Conservation (phyloP, 2,113 vertebrate genomes). For the Lagenorhynchus albirostris region DNA sequence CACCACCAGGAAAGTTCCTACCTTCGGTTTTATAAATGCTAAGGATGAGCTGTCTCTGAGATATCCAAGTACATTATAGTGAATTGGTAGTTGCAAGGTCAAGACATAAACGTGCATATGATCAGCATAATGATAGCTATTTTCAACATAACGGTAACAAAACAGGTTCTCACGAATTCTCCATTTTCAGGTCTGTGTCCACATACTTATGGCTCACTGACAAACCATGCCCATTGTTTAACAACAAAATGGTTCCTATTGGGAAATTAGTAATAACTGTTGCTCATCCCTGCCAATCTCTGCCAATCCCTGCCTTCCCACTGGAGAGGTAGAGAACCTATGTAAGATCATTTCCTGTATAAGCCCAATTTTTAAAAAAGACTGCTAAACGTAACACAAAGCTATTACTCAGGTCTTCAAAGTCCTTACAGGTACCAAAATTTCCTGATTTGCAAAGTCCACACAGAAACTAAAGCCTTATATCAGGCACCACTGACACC, state of each 20-base stretch:
- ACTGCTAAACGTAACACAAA: constrained; percentile 32
- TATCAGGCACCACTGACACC: not conserved
- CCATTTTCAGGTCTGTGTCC: not conserved
- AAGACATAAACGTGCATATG: not conserved
- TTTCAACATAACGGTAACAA: not conserved
- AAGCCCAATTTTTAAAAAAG: not conserved
- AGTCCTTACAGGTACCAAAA: not conserved
- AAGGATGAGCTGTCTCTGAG: not conserved
- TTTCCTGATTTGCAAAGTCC: constrained; percentile 18
- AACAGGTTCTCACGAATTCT: not conserved
- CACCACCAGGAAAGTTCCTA: not conserved
- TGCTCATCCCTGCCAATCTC: not conserved
- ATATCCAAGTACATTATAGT: not conserved
- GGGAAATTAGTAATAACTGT: not conserved
- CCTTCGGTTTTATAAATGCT: constrained; percentile 16
- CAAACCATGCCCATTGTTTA: not conserved
- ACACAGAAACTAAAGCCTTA: not conserved
- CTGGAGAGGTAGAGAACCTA: not conserved
- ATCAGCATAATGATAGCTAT: not conserved
- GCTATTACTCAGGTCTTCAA: not conserved
- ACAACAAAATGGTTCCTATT: not conserved
- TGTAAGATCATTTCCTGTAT: not conserved
- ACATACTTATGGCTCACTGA: not conserved
- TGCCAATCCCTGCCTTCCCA: not conserved
- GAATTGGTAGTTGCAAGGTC: not conserved